phyloP scores from a whole-genome alignment of 2,113 vertebrate species.

The Etheostoma cragini region DNA sequence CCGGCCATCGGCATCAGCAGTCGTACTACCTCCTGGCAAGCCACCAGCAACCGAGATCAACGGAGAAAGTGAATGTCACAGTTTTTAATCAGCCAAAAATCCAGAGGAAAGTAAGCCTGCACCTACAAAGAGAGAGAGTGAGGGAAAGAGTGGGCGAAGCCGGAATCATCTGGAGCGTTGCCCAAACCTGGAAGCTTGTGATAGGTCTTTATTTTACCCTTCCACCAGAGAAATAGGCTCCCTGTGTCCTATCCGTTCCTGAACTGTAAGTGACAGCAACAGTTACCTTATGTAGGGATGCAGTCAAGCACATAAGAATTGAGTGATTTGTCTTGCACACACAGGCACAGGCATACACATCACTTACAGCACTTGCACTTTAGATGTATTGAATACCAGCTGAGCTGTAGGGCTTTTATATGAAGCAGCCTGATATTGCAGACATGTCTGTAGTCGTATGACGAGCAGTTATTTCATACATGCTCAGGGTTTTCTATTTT shows the following conservation, averaged over 20 bases:
- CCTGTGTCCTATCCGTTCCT: conserved; percentile 80
- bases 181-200: conserved; percentile 77
- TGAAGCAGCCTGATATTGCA: conserved; percentile 60
- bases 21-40: conserved; percentile 62
- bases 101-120: conserved; percentile 60
- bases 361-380: conserved; percentile 75
- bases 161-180: conserved; percentile 72
- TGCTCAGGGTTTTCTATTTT: conserved; percentile 78
- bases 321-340: conserved; percentile 60
- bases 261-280: conserved; percentile 84
- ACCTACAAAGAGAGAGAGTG: conserved; percentile 64
- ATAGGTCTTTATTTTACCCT: conserved; percentile 80
- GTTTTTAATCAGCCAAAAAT: conserved; percentile 68
- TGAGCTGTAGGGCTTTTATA: conserved; percentile 53
- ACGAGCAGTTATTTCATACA: conserved; percentile 60
- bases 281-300: conserved; percentile 75
- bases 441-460: conserved; percentile 65
- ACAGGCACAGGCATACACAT: conserved; percentile 26
- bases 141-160: conserved; percentile 70
- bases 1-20: conserved; percentile 56
- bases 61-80: conserved; percentile 64
- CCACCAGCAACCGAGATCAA: conserved; percentile 67
- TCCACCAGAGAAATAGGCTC: conserved; percentile 81
- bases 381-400: conserved; percentile 63
- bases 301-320: conserved; percentile 70